Conservation (phyloP, 2,888 invertebrate species). For the Sphaerophoria rueppellii region DNA sequence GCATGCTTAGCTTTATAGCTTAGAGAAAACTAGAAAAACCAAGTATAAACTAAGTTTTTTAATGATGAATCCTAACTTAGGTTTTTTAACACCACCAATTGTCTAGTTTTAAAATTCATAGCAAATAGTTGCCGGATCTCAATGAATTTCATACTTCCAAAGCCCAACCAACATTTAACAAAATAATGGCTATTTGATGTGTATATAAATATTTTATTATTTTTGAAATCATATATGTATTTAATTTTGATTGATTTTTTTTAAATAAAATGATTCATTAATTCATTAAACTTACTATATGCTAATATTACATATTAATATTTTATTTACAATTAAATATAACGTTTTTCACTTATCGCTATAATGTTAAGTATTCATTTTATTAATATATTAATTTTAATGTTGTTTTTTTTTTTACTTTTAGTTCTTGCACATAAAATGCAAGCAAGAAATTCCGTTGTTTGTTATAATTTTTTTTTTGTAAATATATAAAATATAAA, state of each 20-base stretch:
- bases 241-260: constrained; percentile 59
- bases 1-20: too few species aligned
- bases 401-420: too few species aligned
- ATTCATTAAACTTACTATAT: constrained; percentile 37
- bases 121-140: neutral
- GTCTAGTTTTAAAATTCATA: too few species aligned
- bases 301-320: constrained; percentile 49
- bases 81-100: too few species aligned
- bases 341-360: too few species aligned
- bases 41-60: too few species aligned
- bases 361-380: constrained; percentile 10
- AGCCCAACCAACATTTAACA: constrained; percentile 20
- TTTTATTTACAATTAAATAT: constrained; percentile 51
- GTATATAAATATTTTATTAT: constrained; percentile 14
- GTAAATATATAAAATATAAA: too few species aligned
- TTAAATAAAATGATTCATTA: constrained; percentile 42
- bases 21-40: too few species aligned
- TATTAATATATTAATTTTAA: constrained; percentile 3
- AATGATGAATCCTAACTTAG: too few species aligned
- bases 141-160: neutral
- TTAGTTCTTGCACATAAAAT: too few species aligned
- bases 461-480: too few species aligned
- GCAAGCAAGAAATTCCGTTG: too few species aligned
- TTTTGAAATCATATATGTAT: neutral
- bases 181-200: constrained; percentile 45